Percentiles rank a stretch among this genome's conserved stretches.
Evolutionary conservation across 2,888 invertebrate species (phyloP).

Genomic region (Stenchaetothrips biformis): DNA sequence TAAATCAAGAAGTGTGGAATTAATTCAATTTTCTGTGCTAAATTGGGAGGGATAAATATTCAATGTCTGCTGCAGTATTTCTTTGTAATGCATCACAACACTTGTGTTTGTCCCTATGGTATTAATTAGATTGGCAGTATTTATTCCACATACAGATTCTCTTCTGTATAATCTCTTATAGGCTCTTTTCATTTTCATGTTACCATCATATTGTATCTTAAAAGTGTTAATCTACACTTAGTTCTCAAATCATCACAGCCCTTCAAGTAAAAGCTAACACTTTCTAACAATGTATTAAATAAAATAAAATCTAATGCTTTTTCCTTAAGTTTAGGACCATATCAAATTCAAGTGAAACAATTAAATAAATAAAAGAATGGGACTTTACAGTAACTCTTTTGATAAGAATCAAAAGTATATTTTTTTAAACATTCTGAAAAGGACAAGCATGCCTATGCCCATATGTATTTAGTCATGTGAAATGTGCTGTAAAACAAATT

Average conservation of each 20-base stretch:
- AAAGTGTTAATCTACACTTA: background rate
- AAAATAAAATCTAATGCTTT: background rate
- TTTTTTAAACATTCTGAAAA: background rate
- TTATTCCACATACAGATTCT: background rate
- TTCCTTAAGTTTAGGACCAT: background rate
- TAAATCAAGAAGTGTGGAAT: background rate
- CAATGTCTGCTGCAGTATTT: background rate
- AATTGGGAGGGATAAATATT: background rate
- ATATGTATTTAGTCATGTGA: conserved; percentile 18
- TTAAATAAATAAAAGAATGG: no score
- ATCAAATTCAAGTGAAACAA: background rate
- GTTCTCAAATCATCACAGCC: background rate
- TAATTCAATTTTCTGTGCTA: background rate
- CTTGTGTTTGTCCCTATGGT: background rate
- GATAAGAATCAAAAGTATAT: conserved; percentile 1
- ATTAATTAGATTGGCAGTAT: background rate
- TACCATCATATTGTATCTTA: background rate
- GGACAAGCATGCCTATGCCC: background rate
- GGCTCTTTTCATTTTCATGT: conserved; percentile 6
- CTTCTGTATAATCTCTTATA: background rate
- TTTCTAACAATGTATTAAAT: background rate
- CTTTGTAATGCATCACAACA: background rate
- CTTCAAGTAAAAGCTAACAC: conserved; percentile 1
- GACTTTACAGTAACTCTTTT: background rate
- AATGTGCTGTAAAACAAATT: background rate